Conservation (phyloP, 2,888 invertebrate genomes). For the Mesorhabditis belari region DNA sequence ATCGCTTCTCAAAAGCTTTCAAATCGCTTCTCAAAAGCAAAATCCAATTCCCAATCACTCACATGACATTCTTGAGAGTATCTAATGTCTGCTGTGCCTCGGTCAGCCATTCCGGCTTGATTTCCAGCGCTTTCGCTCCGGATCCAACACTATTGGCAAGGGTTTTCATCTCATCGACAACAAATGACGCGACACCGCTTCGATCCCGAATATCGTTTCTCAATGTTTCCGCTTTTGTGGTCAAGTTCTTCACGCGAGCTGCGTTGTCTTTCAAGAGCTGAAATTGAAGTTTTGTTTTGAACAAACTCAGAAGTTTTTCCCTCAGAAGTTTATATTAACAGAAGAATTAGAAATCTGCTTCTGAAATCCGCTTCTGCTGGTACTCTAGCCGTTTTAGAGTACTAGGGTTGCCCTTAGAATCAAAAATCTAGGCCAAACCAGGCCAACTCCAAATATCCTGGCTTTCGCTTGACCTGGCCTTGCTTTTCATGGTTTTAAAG, state of each 20-base stretch:
- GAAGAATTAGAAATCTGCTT: not conserved
- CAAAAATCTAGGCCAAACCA: too few relatives aligned
- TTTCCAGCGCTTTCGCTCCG: constrained; percentile 20
- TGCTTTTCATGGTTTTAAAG: too few relatives aligned
- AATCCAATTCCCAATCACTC: not conserved
- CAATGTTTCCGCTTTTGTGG: constrained; percentile 25
- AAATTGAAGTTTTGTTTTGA: not conserved
- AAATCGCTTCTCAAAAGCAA: not conserved
- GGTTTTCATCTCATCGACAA: not conserved
- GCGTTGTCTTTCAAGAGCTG: constrained; percentile 4
- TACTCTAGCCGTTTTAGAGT: too few relatives aligned
- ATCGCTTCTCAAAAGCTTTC: not conserved
- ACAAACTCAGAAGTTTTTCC: not conserved
- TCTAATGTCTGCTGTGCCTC: constrained; percentile 13
- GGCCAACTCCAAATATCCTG: too few relatives aligned
- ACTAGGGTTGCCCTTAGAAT: too few relatives aligned
- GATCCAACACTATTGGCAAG: constrained; percentile 22
- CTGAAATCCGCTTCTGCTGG: too few relatives aligned
- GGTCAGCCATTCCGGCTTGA: constrained; percentile 18
- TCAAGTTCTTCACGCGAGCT: constrained; percentile 22
- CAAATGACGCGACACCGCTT: not conserved
- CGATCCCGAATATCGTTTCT: constrained; percentile 24
- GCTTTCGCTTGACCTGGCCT: too few relatives aligned
- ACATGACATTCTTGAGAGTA: constrained; percentile 14
- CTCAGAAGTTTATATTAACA: not conserved